A percentile compares a stretch with the other conserved stretches of the same genome.
These are phyloP conservation scores for Hirtodrosophila cameraria DNA, from an alignment of 2,888 invertebrate species.

Conservation along the genomic window DNA sequence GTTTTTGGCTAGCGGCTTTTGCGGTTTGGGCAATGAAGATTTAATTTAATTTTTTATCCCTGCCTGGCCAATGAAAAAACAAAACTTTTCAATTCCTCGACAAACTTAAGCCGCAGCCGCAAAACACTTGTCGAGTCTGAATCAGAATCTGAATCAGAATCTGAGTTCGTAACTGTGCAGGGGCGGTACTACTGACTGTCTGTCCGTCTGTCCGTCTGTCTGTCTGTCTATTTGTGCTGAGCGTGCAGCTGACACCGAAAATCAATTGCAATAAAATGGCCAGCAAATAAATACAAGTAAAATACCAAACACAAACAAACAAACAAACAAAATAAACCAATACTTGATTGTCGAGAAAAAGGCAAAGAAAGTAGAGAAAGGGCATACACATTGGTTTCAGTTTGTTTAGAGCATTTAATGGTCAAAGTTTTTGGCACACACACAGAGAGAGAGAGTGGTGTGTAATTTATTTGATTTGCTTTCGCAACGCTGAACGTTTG, in stretches of 20 bases:
- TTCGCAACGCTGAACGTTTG: slow-evolving; percentile 27
- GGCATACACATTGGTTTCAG: slow-evolving; percentile 50
- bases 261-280: slow-evolving; percentile 76
- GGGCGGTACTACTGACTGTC: too few relatives aligned
- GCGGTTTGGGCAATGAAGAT: slow-evolving; percentile 22
- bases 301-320: slow-evolving; percentile 18
- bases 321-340: slow-evolving; percentile 12
- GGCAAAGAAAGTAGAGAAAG: too few relatives aligned
- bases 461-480: slow-evolving; percentile 73
- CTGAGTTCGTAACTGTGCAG: not conserved
- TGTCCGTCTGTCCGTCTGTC: slow-evolving; percentile 10
- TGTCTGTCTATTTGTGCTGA: too few relatives aligned
- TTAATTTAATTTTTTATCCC: slow-evolving; percentile 23
- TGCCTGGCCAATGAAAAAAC: slow-evolving; percentile 53
- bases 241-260: slow-evolving; percentile 74
- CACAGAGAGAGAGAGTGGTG: too few relatives aligned
- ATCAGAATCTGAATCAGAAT: not conserved
- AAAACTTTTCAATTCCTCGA: slow-evolving; percentile 78
- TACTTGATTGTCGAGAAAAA: slow-evolving; percentile 13
- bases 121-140: slow-evolving; percentile 61
- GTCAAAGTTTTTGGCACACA: slow-evolving; percentile 55
- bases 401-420: slow-evolving; percentile 71
- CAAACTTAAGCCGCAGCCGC: slow-evolving; percentile 76
- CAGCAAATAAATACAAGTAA: slow-evolving; percentile 47
- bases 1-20: slow-evolving; percentile 50